Evolutionary conservation across 2,797 vertebrate species (phyloP).

Genomic region (Pseudochirops corinnae): DNA sequence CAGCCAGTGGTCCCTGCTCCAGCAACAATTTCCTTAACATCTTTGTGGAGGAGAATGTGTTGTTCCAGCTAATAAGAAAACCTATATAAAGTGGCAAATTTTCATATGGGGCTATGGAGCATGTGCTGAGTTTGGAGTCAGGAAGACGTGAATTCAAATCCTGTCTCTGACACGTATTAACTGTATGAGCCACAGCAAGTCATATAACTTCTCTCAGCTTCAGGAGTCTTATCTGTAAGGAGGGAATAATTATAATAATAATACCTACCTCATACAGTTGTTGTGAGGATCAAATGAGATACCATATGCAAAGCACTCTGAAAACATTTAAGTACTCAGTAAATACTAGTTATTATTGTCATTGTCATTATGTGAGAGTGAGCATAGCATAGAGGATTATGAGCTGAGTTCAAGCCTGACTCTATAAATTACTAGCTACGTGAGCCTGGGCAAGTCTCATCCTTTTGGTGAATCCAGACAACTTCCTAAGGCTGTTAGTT

Average conservation of each 20-base stretch:
- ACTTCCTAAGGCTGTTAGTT: neutral
- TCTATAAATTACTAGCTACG: neutral
- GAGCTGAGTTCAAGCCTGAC: neutral
- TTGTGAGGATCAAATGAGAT: neutral
- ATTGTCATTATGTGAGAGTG: neutral
- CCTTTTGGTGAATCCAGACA: neutral
- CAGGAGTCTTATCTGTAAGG: neutral
- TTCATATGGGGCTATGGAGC: neutral
- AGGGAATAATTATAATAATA: neutral
- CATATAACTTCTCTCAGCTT: neutral
- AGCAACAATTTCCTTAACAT: neutral
- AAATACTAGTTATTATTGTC: neutral
- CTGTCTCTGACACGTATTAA: neutral
- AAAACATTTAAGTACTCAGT: neutral
- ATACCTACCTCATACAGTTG: neutral
- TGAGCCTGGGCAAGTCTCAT: neutral
- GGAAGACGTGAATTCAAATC: neutral
- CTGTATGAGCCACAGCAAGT: neutral
- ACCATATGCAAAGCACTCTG: neutral
- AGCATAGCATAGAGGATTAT: neutral
- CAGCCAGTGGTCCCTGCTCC: neutral
- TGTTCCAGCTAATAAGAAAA: constrained; percentile 1
- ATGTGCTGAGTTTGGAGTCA: neutral
- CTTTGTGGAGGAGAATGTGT: neutral
- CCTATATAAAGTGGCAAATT: neutral